Base-by-base conservation (phyloP, 2,113 vertebrate species). In the Columbina picui region DNA sequence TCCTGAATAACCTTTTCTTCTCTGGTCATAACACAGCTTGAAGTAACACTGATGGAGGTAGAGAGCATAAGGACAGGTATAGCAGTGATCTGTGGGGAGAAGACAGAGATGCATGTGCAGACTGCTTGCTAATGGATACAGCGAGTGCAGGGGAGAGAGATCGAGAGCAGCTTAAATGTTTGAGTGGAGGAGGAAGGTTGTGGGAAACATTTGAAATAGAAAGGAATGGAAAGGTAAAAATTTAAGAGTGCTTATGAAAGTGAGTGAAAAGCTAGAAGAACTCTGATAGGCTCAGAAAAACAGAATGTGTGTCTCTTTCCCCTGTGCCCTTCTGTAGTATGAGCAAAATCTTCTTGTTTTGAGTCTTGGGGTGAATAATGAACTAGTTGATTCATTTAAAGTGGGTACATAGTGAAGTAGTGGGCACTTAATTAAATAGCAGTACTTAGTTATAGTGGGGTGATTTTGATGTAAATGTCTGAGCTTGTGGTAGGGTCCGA, bases 281-380 rank as follows among this genome's bases (percentile, higher is more conserved):
- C 9, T 82, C 14, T 63, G 29, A 19, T 55, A 17, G 0, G 0
- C 14, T 38, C 7, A 61, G 15, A 15, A 82, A 68, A 84, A 15
- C 4, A 57, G 12, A 55, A 14, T 8, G 1, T 17, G 4, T 49
- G 10, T 63, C 56, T 52, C 5, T 50, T 0, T 59, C 27, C 8
- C 4, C 26, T 34, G 20, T 32, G 21, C 6, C 4, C 9, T 4
- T 47, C 30, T 1, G 0, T 3, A n/a, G 17, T 14, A 10, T 67
- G 52, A 84, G 30, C 59, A 39, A 10, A 85, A 67, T 8, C 27
- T 76, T 22, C 11, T 76, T 69, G 7, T 9, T 57, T 78, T 65
- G 49, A 41, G 11, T 67, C 34, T 52, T 64, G 15, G 14, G 1
- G 0, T 36, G n/a, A 71, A 56, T 69, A 53, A 30, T 1, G 1